A percentile compares a stretch with the other conserved stretches of the same genome.
These are phyloP conservation scores for Oryzias melastigma DNA, from an alignment of 2,113 vertebrate species.

Conservation along the genomic window DNA sequence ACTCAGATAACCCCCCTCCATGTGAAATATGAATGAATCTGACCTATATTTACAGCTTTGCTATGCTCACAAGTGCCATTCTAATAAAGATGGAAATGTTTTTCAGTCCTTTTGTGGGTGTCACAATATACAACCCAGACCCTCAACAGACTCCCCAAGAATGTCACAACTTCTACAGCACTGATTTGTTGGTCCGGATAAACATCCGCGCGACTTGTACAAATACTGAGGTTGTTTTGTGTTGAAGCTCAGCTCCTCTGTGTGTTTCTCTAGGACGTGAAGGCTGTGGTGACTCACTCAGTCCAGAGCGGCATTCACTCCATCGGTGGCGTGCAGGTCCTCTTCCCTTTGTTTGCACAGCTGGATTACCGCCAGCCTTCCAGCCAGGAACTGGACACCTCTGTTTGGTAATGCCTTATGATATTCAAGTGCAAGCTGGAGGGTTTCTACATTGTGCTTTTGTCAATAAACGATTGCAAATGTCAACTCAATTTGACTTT, in stretches of 20 bases:
- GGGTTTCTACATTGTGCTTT: conserved; percentile 1
- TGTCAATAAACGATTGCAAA: neutral
- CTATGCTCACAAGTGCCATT: conserved; percentile 24
- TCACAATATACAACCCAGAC: neutral
- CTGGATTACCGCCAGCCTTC: conserved; percentile 89
- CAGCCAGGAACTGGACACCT: conserved; percentile 87
- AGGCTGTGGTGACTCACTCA: conserved; percentile 95
- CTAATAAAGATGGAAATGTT: conserved; percentile 26
- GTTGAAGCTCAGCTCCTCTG: neutral
- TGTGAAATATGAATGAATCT: conserved; percentile 58
- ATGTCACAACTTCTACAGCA: neutral
- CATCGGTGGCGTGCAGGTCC: conserved; percentile 95
- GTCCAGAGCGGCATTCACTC: conserved; percentile 98
- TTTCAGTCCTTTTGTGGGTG: neutral
- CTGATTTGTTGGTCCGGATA: neutral
- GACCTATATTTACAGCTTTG: conserved; percentile 52
- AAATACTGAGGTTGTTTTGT: conserved; percentile 1
- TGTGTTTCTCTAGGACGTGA: conserved; percentile 85
- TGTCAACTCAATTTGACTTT: neutral
- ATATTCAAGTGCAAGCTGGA: neutral
- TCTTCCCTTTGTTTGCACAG: conserved; percentile 97
- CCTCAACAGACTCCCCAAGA: no score
- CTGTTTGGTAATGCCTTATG: conserved; percentile 83
- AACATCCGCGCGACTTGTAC: neutral
- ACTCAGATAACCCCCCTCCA: conserved; percentile 2